Evolutionary conservation across 2,888 invertebrate genomes (phyloP), one percentile per base, ranked within the genome.

Genomic region (Hydroisotoma schaefferi): DNA sequence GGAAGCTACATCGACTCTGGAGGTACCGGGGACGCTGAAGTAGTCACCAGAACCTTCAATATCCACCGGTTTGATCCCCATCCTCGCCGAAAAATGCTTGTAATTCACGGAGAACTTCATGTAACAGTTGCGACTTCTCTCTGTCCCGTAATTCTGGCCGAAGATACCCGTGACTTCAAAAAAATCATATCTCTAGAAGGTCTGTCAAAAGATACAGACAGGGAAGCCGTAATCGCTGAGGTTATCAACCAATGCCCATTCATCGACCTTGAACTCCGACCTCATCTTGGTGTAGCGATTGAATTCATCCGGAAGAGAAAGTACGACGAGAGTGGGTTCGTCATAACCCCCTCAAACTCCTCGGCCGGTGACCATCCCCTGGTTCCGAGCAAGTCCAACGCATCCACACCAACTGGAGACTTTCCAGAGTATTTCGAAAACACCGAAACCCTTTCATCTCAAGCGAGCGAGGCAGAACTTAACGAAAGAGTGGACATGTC

Each of bases 141-240:
- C 20, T 62, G 65, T 37, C 57, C 57, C 43, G 63, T 69, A 60
- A 40, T 69, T 2, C 47, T 71, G 0, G 69, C 67, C 0, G 69
- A 71, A 52, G 69, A 71, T 52, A 66, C 65, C 1, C 55, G 67
- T n/a, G 85, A 87, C 76, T 87, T 87, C 74, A 87, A 88, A 76
- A 90, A 90, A 80, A 84, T 89, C 73, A 87, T 91, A 65, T 84
- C 89, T 65, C 78, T 94, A 65, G 89, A 90, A 72, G 87, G 87
- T 75, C 79, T 94, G 65, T 87, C 86, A 75, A 82, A 85, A 27
- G 83, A 87, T 73, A 88, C 91, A 22, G 88, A 94, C 78, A 86
- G 91, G 65, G 82, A 84, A 51, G 81, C 84, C 15, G 78, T 94
- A 69, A 90, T 92, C 1, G 85, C 84, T 73, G 89, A 92, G 79